A percentile compares a stretch with the other conserved stretches of the same genome.
Evolutionary conservation across 2,797 vertebrate species (phyloP).

Genomic region (Peromyscus melanophrys): DNA sequence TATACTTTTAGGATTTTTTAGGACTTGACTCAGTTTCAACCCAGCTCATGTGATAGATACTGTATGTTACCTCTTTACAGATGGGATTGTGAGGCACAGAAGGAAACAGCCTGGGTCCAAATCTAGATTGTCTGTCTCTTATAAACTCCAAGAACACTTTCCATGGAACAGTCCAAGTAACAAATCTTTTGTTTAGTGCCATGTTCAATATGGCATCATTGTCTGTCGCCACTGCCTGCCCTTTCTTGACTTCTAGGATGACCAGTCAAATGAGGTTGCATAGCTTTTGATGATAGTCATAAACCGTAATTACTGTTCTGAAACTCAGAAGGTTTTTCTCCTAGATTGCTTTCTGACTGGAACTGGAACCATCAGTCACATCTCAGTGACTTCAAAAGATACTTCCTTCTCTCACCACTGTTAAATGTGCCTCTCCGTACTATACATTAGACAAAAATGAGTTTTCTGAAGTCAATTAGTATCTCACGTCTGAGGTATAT

Average conservation of each 20-base stretch:
- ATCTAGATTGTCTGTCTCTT: background rate
- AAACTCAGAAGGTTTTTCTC: background rate
- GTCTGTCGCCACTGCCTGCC: background rate
- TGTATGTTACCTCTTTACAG: background rate
- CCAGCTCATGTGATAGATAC: accelerated
- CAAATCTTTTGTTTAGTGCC: background rate
- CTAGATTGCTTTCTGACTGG: background rate
- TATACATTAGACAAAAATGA: conserved; percentile 7
- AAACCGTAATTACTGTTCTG: background rate
- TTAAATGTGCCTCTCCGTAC: background rate
- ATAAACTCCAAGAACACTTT: background rate
- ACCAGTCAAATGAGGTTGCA: background rate
- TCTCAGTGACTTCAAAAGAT: background rate
- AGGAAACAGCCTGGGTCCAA: background rate
- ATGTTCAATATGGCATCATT: background rate
- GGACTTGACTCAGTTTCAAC: background rate
- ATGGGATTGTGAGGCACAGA: background rate
- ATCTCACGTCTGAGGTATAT: background rate
- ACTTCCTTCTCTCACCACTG: background rate
- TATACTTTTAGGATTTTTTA: too few relatives aligned
- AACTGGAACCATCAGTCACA: background rate
- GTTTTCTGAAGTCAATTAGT: conserved; percentile 62
- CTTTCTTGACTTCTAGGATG: background rate
- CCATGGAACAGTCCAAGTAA: background rate
- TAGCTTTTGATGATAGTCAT: background rate